These are phyloP conservation scores for Odontomyia ornata DNA, from an alignment of 2,888 invertebrate genomes.

Conservation along the genomic window DNA sequence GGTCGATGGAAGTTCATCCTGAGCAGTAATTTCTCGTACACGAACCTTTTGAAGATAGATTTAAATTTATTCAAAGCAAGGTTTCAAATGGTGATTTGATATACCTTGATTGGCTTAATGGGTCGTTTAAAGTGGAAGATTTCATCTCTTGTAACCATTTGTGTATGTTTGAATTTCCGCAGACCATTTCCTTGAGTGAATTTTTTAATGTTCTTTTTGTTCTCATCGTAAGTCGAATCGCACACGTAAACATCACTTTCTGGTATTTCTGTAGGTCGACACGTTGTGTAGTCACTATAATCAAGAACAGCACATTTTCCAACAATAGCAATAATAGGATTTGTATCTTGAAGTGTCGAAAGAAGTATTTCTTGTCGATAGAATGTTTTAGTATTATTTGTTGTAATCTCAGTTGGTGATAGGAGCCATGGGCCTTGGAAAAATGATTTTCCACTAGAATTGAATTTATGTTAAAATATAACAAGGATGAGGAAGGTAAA, in stretches of 20 bases:
- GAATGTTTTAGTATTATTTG: conserved; percentile 80
- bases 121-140: conserved; percentile 80
- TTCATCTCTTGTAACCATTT: conserved; percentile 92
- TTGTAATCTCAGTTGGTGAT: conserved; percentile 86
- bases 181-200: conserved; percentile 75
- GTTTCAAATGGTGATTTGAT: not conserved
- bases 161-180: conserved; percentile 82
- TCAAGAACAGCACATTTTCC: conserved; percentile 92
- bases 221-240: conserved; percentile 90
- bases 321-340: conserved; percentile 88
- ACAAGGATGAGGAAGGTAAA: not conserved
- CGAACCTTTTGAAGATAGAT: conserved; percentile 10
- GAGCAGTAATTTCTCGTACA: conserved; percentile 8
- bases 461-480: conserved; percentile 45
- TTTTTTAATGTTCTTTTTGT: conserved; percentile 76
- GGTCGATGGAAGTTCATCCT: conserved; percentile 9
- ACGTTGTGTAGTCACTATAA: conserved; percentile 86
- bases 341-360: conserved; percentile 86
- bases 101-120: conserved; percentile 66
- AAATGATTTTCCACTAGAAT: conserved; percentile 83
- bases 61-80: not conserved
- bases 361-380: conserved; percentile 94
- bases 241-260: conserved; percentile 94
- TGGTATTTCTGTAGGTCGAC: conserved; percentile 91
- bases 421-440: conserved; percentile 96